Percentiles rank a stretch among this genome's conserved stretches.
Conservation (phyloP, 1,140 invertebrate genomes). For the Calliphora vicina region DNA sequence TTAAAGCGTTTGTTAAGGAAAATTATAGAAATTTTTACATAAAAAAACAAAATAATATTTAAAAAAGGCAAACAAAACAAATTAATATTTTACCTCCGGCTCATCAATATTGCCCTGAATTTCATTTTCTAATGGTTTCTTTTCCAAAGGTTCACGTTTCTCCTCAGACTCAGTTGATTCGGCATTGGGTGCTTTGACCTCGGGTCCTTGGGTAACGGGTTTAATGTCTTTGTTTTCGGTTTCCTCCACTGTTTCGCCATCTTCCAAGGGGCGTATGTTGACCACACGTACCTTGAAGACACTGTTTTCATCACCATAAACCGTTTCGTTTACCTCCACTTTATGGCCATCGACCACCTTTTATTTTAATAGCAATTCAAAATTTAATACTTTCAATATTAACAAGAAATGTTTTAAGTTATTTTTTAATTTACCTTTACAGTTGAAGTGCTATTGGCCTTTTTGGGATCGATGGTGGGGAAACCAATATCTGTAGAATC, state of each 20-base stretch:
- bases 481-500: conserved; percentile 35
- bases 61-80: background rate
- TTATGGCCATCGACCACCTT: conserved; percentile 59
- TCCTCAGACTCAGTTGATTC: conserved; percentile 36
- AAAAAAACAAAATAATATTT: background rate
- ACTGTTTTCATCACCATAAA: conserved; percentile 53
- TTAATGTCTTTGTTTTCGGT: conserved; percentile 37
- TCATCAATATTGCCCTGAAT: conserved; percentile 40
- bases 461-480: conserved; percentile 43
- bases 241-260: conserved; percentile 52
- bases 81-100: conserved; percentile 42
- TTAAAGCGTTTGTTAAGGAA: background rate
- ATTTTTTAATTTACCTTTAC: conserved; percentile 50
- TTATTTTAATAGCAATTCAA: too few species aligned
- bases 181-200: conserved; percentile 24
- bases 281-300: conserved; percentile 58
- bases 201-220: conserved; percentile 8
- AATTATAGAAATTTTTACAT: background rate
- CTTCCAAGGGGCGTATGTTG: conserved; percentile 57
- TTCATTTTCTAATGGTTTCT: conserved; percentile 40
- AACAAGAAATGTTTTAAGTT: background rate
- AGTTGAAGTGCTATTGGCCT: conserved; percentile 56
- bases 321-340: conserved; percentile 59
- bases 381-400: background rate
- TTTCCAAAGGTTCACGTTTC: conserved; percentile 36